Percentiles rank a stretch among this genome's conserved stretches.
Conservation (phyloP, 2,888 invertebrate genomes). For the Amiota minor region DNA sequence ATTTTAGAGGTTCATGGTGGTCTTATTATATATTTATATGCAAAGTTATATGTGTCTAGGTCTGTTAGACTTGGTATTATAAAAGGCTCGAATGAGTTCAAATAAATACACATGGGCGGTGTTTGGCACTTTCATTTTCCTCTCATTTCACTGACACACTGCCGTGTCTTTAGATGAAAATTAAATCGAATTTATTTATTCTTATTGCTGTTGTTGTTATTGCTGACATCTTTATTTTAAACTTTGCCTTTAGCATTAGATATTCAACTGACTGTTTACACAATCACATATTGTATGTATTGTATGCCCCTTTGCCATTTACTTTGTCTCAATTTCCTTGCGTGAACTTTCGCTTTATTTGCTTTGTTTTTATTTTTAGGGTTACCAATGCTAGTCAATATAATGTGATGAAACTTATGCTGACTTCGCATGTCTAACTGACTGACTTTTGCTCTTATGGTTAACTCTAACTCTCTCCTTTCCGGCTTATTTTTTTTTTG, state of each 20-base stretch:
- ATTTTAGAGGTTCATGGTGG: no score
- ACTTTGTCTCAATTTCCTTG: slow-evolving; percentile 62
- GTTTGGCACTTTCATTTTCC: no score
- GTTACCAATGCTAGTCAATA: slow-evolving; percentile 16
- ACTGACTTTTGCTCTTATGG: not conserved
- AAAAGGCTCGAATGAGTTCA: no score
- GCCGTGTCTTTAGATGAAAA: slow-evolving; percentile 55
- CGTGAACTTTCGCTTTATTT: slow-evolving; percentile 59
- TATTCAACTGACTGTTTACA: slow-evolving; percentile 34
- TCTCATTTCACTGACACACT: no score
- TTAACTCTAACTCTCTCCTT: not conserved
- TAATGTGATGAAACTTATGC: slow-evolving; percentile 17
- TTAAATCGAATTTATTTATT: slow-evolving; percentile 64
- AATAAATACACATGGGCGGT: no score
- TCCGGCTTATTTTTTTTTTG: no score
- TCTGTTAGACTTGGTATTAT: no score
- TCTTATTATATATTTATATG: no score
- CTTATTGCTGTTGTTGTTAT: not conserved
- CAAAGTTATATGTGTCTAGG: no score
- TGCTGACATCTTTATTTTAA: slow-evolving; percentile 64
- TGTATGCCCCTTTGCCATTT: not conserved
- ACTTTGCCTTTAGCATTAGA: slow-evolving; percentile 59
- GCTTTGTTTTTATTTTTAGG: not conserved
- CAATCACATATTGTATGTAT: not conserved
- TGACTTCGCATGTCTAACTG: slow-evolving; percentile 14